phyloP scores from a whole-genome alignment of 2,797 vertebrate species.

The Girardinus metallicus region DNA sequence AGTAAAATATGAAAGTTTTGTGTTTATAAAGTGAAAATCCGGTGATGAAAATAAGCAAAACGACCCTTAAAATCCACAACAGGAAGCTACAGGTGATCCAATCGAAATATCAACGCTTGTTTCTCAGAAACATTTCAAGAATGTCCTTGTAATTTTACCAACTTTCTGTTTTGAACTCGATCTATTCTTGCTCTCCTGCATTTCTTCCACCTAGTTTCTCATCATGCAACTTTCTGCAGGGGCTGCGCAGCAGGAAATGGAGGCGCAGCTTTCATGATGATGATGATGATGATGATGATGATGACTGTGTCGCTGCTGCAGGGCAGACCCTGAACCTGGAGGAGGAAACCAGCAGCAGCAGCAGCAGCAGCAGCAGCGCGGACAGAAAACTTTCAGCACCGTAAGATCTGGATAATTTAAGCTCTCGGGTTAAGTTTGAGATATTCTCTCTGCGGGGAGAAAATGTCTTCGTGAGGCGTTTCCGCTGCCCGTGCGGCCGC shows the following conservation, averaged over 20 bases:
- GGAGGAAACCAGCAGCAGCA: conserved; percentile 13
- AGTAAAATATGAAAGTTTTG: neutral
- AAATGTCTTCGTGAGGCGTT: neutral
- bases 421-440: neutral
- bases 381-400: conserved; percentile 13
- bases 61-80: neutral
- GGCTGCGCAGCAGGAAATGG: conserved; percentile 29
- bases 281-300: conserved; percentile 23
- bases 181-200: neutral
- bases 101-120: too few relatives aligned
- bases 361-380: neutral
- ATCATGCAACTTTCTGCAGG: neutral
- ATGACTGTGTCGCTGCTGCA: neutral
- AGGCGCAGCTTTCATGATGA: conserved; percentile 5
- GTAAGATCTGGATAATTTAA: conserved; percentile 3
- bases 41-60: neutral
- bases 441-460: neutral
- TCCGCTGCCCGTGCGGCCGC: neutral
- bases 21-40: neutral
- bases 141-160: neutral
- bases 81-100: neutral
- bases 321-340: conserved; percentile 18
- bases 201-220: neutral
- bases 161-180: neutral
- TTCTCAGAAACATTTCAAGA: too few relatives aligned